These are phyloP conservation scores for Oreochromis mossambicus DNA, from an alignment of 2,797 vertebrate genomes.

Conservation along the genomic window DNA sequence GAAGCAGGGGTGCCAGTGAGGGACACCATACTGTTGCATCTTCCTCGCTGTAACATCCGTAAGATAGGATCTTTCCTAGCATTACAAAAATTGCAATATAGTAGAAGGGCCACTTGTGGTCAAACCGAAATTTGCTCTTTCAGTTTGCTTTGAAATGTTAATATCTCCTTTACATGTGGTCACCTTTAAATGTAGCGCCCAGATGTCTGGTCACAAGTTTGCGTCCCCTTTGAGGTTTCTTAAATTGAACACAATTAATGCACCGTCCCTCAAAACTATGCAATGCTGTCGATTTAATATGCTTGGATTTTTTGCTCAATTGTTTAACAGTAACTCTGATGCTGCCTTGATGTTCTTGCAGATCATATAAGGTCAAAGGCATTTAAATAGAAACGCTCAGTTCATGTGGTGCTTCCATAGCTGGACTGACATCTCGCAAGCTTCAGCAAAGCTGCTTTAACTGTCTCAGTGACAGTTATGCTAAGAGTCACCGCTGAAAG, in stretches of 20 bases:
- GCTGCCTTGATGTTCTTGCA: slow-evolving; percentile 19
- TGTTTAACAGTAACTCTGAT: slow-evolving; percentile 6
- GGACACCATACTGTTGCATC: slow-evolving; percentile 12
- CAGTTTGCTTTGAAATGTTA: slow-evolving; percentile 44
- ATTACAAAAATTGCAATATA: slow-evolving; percentile 31
- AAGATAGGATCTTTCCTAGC: slow-evolving; percentile 38
- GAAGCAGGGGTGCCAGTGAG: slow-evolving; percentile 18
- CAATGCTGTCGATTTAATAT: not conserved
- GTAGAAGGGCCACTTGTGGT: not conserved
- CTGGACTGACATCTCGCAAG: slow-evolving; percentile 40
- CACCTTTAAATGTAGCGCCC: slow-evolving; percentile 15
- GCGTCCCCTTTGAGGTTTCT: slow-evolving; percentile 24
- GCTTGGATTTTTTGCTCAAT: not conserved
- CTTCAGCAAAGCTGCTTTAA: slow-evolving; percentile 51
- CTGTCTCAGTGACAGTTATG: slow-evolving; percentile 43
- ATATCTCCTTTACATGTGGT: slow-evolving; percentile 21
- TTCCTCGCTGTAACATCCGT: slow-evolving; percentile 44
- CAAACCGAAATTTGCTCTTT: slow-evolving; percentile 22
- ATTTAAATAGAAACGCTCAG: slow-evolving; percentile 29
- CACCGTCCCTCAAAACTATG: not conserved
- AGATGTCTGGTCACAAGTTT: slow-evolving; percentile 15
- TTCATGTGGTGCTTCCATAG: slow-evolving; percentile 2
- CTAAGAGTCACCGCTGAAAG: slow-evolving; percentile 21
- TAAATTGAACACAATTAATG: slow-evolving; percentile 6
- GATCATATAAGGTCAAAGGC: slow-evolving; percentile 40